These are phyloP conservation scores for Apis laboriosa DNA, from an alignment of 1,140 invertebrate species.

Conservation along the genomic window DNA sequence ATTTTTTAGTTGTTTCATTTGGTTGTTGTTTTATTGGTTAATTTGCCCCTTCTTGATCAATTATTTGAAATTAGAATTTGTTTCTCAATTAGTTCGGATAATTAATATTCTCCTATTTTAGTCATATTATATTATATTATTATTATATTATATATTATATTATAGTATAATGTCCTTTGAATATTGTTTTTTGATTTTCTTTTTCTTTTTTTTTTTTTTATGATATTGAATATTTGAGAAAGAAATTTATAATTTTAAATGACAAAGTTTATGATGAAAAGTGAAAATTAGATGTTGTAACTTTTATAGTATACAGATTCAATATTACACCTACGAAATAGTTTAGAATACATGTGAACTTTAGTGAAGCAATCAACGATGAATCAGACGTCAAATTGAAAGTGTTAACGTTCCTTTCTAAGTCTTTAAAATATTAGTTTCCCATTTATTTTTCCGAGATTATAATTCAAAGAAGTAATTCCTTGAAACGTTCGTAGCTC, in stretches of 20 bases:
- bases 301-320: not conserved
- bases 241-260: not conserved
- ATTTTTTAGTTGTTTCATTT: too few species aligned
- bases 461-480: not conserved
- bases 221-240: not conserved
- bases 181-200: too few species aligned
- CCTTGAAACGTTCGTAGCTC: not conserved
- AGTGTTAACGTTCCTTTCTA: not conserved
- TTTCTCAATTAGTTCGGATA: too few species aligned
- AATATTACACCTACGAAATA: not conserved
- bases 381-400: not conserved
- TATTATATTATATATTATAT: too few species aligned
- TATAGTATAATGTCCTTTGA: too few species aligned
- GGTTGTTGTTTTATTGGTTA: too few species aligned
- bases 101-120: too few species aligned
- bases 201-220: not conserved
- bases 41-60: too few species aligned
- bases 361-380: constrained; percentile 13
- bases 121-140: too few species aligned
- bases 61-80: too few species aligned
- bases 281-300: not conserved
- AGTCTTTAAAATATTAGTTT: not conserved
- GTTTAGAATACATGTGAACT: not conserved
- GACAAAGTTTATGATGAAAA: not conserved
- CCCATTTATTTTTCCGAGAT: not conserved